phyloP scores from a whole-genome alignment of 2,113 vertebrate genomes.

The Ageneiosus marmoratus region DNA sequence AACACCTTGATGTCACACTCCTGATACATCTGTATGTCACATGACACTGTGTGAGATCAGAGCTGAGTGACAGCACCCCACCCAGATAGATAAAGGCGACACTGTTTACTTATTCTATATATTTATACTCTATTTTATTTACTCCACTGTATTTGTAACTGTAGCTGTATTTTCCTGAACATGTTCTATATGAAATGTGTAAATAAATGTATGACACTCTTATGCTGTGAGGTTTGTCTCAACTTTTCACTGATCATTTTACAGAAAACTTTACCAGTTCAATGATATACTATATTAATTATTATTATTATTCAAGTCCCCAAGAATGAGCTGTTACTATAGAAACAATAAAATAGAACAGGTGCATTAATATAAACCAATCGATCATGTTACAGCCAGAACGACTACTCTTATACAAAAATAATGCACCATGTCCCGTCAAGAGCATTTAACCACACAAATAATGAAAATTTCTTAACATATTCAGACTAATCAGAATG shows the following conservation, averaged over 20 bases:
- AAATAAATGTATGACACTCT: slow-evolving; percentile 14
- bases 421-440: neutral
- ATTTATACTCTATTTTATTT: neutral
- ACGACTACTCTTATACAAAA: neutral
- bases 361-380: neutral
- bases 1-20: no score
- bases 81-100: neutral
- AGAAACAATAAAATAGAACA: neutral
- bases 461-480: neutral
- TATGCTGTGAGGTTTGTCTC: neutral
- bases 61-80: neutral
- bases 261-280: neutral
- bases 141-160: no score
- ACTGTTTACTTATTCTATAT: neutral
- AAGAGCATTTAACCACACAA: neutral
- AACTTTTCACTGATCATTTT: neutral
- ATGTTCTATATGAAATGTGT: neutral
- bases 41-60: neutral
- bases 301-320: no score
- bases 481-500: neutral
- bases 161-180: neutral
- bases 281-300: no score
- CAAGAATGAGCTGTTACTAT: neutral
- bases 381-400: neutral
- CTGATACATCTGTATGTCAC: neutral